A percentile compares a stretch with the other conserved stretches of the same genome.
Evolutionary conservation across 2,888 invertebrate species (phyloP).

Genomic region (Leptopilina myrica): DNA sequence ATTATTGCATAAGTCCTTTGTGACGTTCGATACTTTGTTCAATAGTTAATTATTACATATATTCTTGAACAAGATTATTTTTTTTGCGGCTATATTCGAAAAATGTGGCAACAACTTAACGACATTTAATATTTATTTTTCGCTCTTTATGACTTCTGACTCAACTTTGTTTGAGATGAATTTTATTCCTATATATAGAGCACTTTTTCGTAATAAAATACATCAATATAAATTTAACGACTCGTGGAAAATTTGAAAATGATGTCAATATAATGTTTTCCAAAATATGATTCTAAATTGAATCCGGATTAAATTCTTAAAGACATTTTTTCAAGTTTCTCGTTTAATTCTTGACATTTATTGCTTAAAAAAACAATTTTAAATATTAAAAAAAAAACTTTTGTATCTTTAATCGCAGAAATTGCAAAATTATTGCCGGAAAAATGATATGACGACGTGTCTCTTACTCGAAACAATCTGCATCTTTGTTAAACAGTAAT

Average conservation of each 20-base stretch:
- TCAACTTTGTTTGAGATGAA: neutral
- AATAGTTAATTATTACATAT: neutral
- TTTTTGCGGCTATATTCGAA: neutral
- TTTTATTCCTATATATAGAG: no score
- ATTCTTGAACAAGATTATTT: neutral
- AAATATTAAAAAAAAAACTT: neutral
- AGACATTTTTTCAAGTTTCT: no score
- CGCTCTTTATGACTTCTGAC: neutral
- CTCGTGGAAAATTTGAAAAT: no score
- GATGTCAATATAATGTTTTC: no score
- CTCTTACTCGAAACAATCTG: conserved; percentile 10
- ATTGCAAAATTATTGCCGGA: conserved; percentile 25
- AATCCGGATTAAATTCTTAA: no score
- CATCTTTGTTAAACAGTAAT: conserved; percentile 24
- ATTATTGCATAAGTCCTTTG: neutral
- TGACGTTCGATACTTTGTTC: neutral
- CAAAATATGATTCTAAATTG: no score
- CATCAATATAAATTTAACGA: neutral
- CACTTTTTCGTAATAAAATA: neutral
- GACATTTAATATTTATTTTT: neutral
- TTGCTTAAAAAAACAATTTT: no score
- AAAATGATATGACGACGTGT: conserved; percentile 13
- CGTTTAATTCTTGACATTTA: no score
- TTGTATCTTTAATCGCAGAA: conserved; percentile 9
- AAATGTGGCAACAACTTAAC: neutral